These are phyloP conservation scores for Phaetusa simplex DNA, from an alignment of 2,113 vertebrate genomes.

Conservation along the genomic window DNA sequence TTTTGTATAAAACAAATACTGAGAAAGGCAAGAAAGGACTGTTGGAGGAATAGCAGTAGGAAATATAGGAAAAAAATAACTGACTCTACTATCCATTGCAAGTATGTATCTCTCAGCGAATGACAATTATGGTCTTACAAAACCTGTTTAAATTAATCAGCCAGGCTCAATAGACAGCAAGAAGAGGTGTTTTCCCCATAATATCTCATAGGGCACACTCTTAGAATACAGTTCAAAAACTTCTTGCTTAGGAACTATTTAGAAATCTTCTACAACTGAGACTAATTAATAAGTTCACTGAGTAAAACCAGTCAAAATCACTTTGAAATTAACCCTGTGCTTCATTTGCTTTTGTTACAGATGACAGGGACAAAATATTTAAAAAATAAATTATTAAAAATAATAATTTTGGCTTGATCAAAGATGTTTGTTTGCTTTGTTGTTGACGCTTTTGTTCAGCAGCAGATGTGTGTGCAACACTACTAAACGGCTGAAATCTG, in stretches of 20 bases:
- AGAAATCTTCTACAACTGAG: neutral
- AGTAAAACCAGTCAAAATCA: neutral
- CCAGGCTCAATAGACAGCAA: neutral
- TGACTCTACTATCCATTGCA: neutral
- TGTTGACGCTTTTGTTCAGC: neutral
- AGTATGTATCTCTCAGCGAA: neutral
- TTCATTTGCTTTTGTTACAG: neutral
- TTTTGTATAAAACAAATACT: neutral
- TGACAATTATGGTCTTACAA: neutral
- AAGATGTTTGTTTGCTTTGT: neutral
- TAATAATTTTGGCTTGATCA: neutral
- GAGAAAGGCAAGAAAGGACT: neutral
- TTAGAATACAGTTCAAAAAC: neutral
- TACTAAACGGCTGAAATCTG: accelerated
- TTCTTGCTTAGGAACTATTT: neutral
- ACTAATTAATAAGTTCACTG: neutral
- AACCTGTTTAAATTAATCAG: neutral
- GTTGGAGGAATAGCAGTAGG: neutral
- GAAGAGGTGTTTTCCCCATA: neutral
- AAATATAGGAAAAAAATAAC: neutral
- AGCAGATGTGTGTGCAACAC: neutral
- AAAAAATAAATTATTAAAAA: neutral
- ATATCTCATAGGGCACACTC: neutral
- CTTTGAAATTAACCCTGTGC: neutral
- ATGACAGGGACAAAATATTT: neutral